phyloP scores from a whole-genome alignment of 2,888 invertebrate genomes.

The Brenthis daphne region DNA sequence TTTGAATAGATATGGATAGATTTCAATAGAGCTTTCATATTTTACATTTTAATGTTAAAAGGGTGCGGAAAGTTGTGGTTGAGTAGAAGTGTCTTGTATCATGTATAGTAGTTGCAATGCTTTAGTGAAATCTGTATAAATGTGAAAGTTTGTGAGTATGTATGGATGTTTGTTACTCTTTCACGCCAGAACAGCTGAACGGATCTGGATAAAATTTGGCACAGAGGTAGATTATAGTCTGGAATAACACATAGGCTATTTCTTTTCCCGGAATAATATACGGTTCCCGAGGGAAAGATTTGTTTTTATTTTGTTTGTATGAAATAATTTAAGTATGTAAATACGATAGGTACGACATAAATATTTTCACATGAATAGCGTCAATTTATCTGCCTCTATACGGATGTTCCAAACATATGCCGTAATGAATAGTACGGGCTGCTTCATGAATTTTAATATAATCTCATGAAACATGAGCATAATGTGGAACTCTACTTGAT shows the following conservation, averaged over 20 bases:
- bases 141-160: too few relatives aligned
- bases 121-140: not conserved
- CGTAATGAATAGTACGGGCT: constrained; percentile 20
- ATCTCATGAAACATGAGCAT: constrained; percentile 26
- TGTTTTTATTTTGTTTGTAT: too few relatives aligned
- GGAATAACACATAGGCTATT: too few relatives aligned
- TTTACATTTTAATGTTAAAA: not conserved
- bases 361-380: constrained; percentile 15
- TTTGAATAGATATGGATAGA: not conserved
- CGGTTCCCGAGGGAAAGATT: too few relatives aligned
- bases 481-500: constrained; percentile 8
- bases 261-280: too few relatives aligned
- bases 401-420: constrained; percentile 20
- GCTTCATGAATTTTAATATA: constrained; percentile 34
- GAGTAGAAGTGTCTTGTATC: not conserved
- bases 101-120: not conserved
- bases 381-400: constrained; percentile 16
- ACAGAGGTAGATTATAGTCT: too few relatives aligned
- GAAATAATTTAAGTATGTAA: constrained; percentile 2
- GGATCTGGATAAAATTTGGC: too few relatives aligned
- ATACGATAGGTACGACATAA: not conserved
- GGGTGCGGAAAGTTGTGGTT: too few relatives aligned
- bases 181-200: too few relatives aligned
- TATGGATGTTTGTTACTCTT: too few relatives aligned
- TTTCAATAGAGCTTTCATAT: not conserved